Base-by-base conservation (phyloP, 2,113 vertebrate genomes). In the Oenanthe oenanthe region DNA sequence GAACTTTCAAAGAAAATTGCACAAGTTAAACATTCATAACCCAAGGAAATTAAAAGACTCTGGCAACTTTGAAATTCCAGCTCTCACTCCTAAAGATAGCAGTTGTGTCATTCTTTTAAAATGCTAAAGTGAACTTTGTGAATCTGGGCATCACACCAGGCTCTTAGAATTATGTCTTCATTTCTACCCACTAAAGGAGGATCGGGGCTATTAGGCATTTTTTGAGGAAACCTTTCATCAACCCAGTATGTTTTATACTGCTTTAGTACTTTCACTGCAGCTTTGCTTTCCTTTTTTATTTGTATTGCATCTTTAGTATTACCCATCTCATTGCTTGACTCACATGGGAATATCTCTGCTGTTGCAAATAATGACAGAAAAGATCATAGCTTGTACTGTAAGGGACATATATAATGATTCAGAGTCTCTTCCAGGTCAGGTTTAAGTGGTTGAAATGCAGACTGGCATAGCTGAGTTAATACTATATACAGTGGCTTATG, bases 1-100 rank as follows among this genome's bases (percentile, higher is more conserved):
- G 47, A 29, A 71, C 56, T 93, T 96, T 47, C 54, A 87, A 94
- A 89, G 58, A 72, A 87, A 85, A 89, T 89, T 89, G 50, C 73
- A 54, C 1, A 2, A 94, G 54, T 94, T 89, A 93, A 84, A 62
- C 71, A 73, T 73, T 91, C 47, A 73, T 89, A 92, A 85, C 26
- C 42, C 42, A 82, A 88, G 88, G 67, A 92, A 88, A 89, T 88
- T 47, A 57, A 66, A 78, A 75, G 48, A 53, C 25, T 62, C 32
- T 50, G 67, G 19, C 28, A 73, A 36, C 78, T 93, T 80, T 93
- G 81, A 91, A 95, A 89, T 85, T 68, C 42, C 50, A 61, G 32
- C 43, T 79, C 54, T 79, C 38, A 18, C 40, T 81, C 43, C 82
- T 80, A 20, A 79, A 88, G 43, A 34, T 9, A 88, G 42, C 54